Evolutionary conservation across 2,888 invertebrate genomes (phyloP), one percentile per base, ranked within the genome.

Genomic region (Dioctria linearis): DNA sequence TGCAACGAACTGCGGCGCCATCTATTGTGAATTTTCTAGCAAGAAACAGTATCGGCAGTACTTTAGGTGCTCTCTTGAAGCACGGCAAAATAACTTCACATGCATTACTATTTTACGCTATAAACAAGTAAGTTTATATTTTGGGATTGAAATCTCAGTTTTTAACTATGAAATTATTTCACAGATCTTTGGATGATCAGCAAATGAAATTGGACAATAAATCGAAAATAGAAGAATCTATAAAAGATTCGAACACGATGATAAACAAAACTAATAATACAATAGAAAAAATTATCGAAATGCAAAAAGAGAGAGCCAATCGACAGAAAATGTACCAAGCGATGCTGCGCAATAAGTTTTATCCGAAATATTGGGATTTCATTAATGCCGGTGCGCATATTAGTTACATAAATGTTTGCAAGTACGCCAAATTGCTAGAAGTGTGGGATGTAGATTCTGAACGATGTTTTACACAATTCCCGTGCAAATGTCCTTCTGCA

Each of bases 301-400:
- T 25, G 13, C 5, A 61, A 0, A 3, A 5, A 5, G 25, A 61
- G 61, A 61, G 25, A 37, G 25, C n/a, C 25, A 61, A 39, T 25
- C 37, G 61, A 61, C 6, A 25, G 8, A 61, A 54, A 40, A 67
- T 79, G n/a, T 80, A 80, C 54, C 9, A 42, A n/a, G 46, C 49
- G 25, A 82, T 82, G 71, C 59, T 82, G 37, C 73, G 66, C 0
- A 8, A 66, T 3, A 78, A 82, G 11, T 39, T 75, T 25, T 57
- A 51, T 2, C 80, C 82, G 1, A 80, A 82, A 3, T 82, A 80
- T 57, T 65, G 37, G 11, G 79, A 80, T 5, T 82, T 80, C 25
- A 54, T 61, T 4, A 61, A 73, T n/a, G 67, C 67, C 11, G 79
- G 51, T 11, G 40, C 13, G 8, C 66, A 82, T 40, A 65, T 82